Base-by-base conservation (phyloP, 2,888 invertebrate genomes). In the Pyrrhia umbra region DNA sequence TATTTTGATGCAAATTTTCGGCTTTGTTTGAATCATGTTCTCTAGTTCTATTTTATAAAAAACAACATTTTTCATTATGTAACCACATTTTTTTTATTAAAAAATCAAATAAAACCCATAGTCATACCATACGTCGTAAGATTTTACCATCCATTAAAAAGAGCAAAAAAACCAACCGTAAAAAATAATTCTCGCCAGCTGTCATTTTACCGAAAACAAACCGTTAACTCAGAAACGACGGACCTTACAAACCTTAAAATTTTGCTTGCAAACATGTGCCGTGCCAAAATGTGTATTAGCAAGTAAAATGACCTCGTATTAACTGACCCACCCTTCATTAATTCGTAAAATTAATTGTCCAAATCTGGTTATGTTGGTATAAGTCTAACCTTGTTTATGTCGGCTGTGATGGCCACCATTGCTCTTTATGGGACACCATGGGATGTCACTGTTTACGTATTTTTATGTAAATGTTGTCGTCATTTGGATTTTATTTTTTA, bases 301-400 rank as follows among this genome's bases (percentile, higher is more conserved):
- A 78, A 78, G 78, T 79, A 63, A 76, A 80, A 72, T 78, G 61
- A 58, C 60, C 42, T 42, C 61, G 71, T 67, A 80, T 80, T 61
- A 78, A 80, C 66, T 66, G 68, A 50, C 51, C 69, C 49, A 30
- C 50, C 66, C 74, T 72, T 67, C 79, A 75, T 80, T 80, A 80
- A 80, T 84, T 85, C 69, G 68, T 75, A 70, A 81, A 86, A 85
- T 85, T 85, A 86, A 87, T 85, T 84, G 77, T 64, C 49, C 72
- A 85, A 85, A 87, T 86, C 88, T 83, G 85, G 79, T 74, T 68
- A 74, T 82, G 79, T 82, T 79, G 79, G 80, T 77, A 79, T 64
- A 66, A 74, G 77, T 75, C 66, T 76, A 79, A 71, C 81, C 80
- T 79, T 82, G 83, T 86, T 87, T 83, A 85, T 84, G 77, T 66